A percentile compares a stretch with the other conserved stretches of the same genome.
Conservation (phyloP, 37 sponge, comb jelly and placozoan species). For the Geodia barretti region DNA sequence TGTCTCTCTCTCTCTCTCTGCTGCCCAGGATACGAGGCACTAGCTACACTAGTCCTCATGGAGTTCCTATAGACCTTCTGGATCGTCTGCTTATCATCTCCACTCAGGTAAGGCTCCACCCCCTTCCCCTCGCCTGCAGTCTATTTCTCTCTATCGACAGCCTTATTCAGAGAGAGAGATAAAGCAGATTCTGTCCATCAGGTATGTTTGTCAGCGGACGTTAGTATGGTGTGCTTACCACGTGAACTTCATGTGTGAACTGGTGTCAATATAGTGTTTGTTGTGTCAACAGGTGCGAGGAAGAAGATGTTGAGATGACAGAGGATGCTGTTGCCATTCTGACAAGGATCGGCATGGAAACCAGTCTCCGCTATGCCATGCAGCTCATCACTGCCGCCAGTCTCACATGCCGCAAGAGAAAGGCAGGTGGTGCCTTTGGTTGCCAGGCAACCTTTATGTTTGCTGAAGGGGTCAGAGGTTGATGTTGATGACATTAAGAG, state of each 20-base stretch:
- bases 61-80: conserved; percentile 94
- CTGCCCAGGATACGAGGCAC: conserved; percentile 89
- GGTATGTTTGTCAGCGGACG: no score
- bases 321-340: conserved; percentile 93
- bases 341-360: conserved; percentile 92
- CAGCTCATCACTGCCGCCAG: conserved; percentile 96
- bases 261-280: no score
- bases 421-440: conserved; percentile 42
- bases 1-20: not conserved
- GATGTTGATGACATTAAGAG: conserved; percentile 96
- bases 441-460: not conserved
- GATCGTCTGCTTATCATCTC: conserved; percentile 96
- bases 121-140: no score
- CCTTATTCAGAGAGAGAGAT: conserved; percentile 95
- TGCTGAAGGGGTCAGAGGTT: conserved; percentile 83
- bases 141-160: not conserved
- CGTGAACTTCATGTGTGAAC: no score
- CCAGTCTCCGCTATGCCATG: conserved; percentile 95
- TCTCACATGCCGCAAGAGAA: conserved; percentile 90
- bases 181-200: conserved; percentile 87
- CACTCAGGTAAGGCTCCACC: conserved; percentile 53
- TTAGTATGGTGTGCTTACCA: no score
- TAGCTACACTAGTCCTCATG: conserved; percentile 94
- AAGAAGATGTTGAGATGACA: conserved; percentile 98
- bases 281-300: conserved; percentile 89